Base-by-base conservation (phyloP, 1,140 invertebrate species). In the Heliothis subflexa region DNA sequence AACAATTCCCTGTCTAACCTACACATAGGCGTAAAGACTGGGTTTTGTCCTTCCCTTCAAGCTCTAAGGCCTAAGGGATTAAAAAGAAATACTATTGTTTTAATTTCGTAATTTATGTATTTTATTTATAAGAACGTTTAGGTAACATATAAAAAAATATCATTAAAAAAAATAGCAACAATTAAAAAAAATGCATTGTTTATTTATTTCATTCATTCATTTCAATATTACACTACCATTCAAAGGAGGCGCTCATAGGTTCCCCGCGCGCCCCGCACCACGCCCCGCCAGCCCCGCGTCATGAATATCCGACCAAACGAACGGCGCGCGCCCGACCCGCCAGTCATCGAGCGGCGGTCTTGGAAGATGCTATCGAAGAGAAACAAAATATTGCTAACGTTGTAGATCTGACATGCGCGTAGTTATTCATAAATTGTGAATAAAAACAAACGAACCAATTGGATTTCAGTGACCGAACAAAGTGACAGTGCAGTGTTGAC, bases 271-370 rank as follows among this genome's bases (percentile, higher is more conserved):
- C 81, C 71, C 78, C 83, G 76, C 83, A 80, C 81, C 84, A 49
- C 73, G 70, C 81, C 79, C 28, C 52, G 18, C 45, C 62, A 59
- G 59, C 72, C 75, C 45, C 18, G 59, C 78, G 68, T 79, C 76
- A 83, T 79, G 84, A 85, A 89, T 88, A 92, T 78, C 89, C 91
- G 87, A 86, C 91, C 84, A 83, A 87, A 81, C 61, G 81, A 86
- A 87, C 73, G 82, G 83, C 81, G 87, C 79, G 83, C 85, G 85
- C 81, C 83, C 72, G 83, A 85, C 82, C 68, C 84, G 82, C 86
- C 90, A 94, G 92, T 94, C 92, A 94, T 94, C 91, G 92, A 94
- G 91, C 92, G 92, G 87, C 89, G 73, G 86, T 84, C 88, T 76
- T 80, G 66, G 61, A 70, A 87, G 83, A 81, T 78, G 86, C 73